Conservation (phyloP, 1,140 invertebrate genomes). For the Gonioctena quinquepunctata region DNA sequence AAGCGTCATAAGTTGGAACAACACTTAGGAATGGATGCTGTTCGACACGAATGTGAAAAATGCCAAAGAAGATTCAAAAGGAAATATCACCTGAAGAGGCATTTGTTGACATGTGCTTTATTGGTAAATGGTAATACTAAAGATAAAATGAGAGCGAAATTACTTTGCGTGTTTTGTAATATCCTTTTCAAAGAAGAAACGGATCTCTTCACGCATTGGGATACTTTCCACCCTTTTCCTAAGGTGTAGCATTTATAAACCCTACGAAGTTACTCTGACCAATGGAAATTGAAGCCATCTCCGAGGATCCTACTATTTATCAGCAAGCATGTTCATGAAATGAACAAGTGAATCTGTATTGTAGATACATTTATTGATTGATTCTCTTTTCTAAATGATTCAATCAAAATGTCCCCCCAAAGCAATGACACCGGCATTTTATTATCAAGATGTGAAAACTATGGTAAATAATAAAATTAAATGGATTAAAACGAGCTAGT, state of each 20-base stretch:
- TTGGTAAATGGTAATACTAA: neutral
- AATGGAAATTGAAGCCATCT: too few relatives aligned
- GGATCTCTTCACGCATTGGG: slow-evolving; percentile 1
- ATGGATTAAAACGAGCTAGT: too few relatives aligned
- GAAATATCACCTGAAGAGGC: slow-evolving; percentile 30
- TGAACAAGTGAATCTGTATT: too few relatives aligned
- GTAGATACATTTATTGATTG: too few relatives aligned
- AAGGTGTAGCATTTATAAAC: neutral
- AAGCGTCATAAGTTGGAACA: slow-evolving; percentile 48
- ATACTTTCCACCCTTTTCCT: neutral
- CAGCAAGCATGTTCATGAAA: too few relatives aligned
- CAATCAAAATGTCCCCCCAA: too few relatives aligned
- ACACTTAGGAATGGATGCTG: neutral
- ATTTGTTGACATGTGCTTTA: neutral
- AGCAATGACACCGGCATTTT: too few relatives aligned
- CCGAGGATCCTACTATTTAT: too few relatives aligned
- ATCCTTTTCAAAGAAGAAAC: neutral
- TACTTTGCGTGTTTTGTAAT: slow-evolving; percentile 1
- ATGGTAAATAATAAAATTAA: too few relatives aligned
- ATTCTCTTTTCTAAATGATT: too few relatives aligned
- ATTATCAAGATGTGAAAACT: too few relatives aligned
- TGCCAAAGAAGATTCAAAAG: slow-evolving; percentile 29
- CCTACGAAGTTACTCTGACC: too few relatives aligned
- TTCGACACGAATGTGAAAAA: slow-evolving; percentile 8
- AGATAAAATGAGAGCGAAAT: neutral